phyloP scores from a whole-genome alignment of 2,888 invertebrate species.

The Cabera pusaria region DNA sequence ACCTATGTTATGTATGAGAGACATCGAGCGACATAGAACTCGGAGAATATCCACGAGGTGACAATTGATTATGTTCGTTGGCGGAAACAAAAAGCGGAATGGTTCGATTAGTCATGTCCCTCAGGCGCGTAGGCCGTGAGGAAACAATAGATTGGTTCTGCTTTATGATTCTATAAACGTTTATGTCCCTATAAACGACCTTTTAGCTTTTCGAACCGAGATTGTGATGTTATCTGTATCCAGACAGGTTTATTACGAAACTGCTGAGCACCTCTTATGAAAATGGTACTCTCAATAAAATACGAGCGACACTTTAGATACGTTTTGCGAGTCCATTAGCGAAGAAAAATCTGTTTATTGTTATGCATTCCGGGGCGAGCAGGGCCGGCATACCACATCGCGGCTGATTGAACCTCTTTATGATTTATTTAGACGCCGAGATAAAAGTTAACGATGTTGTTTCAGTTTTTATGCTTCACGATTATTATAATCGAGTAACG shows the following conservation, averaged over 20 bases:
- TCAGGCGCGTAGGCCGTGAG: slow-evolving; percentile 68
- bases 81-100: slow-evolving; percentile 76
- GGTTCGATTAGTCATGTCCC: slow-evolving; percentile 76
- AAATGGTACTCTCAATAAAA: slow-evolving; percentile 44
- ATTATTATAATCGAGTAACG: slow-evolving; percentile 37
- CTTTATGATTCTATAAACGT: slow-evolving; percentile 82
- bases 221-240: slow-evolving; percentile 71
- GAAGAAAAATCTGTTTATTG: slow-evolving; percentile 30
- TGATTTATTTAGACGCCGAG: slow-evolving; percentile 34
- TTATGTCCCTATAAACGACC: slow-evolving; percentile 77
- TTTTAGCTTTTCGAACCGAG: slow-evolving; percentile 74
- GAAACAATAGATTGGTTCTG: slow-evolving; percentile 78
- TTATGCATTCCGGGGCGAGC: slow-evolving; percentile 26
- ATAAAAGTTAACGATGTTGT: slow-evolving; percentile 35
- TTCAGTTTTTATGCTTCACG: slow-evolving; percentile 32
- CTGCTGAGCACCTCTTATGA: slow-evolving; percentile 57
- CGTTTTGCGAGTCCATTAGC: slow-evolving; percentile 39
- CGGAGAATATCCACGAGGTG: slow-evolving; percentile 73
- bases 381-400: no score
- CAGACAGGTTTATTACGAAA: slow-evolving; percentile 71
- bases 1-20: slow-evolving; percentile 68
- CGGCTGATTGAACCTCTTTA: slow-evolving; percentile 30
- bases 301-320: slow-evolving; percentile 39
- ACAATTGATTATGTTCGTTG: slow-evolving; percentile 76
- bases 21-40: slow-evolving; percentile 47